A percentile compares a stretch with the other conserved stretches of the same genome.
Evolutionary conservation across 2,888 invertebrate species (phyloP).

Genomic region (Gisinianus flammeolus): DNA sequence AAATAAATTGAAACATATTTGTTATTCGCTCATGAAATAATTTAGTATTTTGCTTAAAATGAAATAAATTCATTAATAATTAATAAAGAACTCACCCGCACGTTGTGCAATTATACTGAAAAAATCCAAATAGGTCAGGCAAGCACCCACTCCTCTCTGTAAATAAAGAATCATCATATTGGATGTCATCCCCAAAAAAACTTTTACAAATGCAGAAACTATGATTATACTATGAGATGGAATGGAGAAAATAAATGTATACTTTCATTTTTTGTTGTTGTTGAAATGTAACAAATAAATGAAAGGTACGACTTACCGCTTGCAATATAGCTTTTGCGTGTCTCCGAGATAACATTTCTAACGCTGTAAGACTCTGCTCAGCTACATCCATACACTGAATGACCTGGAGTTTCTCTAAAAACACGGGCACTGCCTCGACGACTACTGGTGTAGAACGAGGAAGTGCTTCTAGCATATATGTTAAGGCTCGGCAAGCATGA

Average conservation of each 20-base stretch:
- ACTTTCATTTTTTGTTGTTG: too few relatives aligned
- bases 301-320: constrained; percentile 69
- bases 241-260: too few relatives aligned
- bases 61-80: too few relatives aligned
- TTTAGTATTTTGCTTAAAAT: too few relatives aligned
- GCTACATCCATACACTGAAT: constrained; percentile 99
- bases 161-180: constrained; percentile 28
- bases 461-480: constrained; percentile 98
- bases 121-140: constrained; percentile 96
- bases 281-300: constrained; percentile 10
- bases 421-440: constrained; percentile 95
- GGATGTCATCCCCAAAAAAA: too few relatives aligned
- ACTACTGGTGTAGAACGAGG: constrained; percentile 96
- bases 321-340: constrained; percentile 96
- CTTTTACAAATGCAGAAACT: too few relatives aligned
- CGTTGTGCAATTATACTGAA: constrained; percentile 98
- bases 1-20: too few relatives aligned
- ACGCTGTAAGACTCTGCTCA: constrained; percentile 94
- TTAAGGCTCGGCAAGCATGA: constrained; percentile 96
- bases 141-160: constrained; percentile 93
- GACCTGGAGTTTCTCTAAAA: constrained; percentile 94
- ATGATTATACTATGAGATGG: too few relatives aligned
- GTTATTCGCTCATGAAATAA: too few relatives aligned
- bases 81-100: too few relatives aligned
- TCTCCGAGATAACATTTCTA: constrained; percentile 94